Base-by-base conservation (phyloP, 2,113 vertebrate species). In the Tretioscincus oriximinensis region DNA sequence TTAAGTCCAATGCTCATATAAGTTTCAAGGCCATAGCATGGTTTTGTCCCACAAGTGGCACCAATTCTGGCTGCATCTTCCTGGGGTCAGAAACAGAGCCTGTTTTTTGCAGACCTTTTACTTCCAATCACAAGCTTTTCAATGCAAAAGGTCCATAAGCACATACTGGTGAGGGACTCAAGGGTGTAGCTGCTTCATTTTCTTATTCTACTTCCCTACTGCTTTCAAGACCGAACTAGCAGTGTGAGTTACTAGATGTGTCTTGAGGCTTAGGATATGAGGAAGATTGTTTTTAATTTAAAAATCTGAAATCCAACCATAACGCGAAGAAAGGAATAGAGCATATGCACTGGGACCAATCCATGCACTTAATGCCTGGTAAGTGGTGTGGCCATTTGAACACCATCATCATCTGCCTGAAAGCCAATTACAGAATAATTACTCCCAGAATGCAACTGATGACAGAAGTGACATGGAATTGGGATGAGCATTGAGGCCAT, bases 321-420 rank as follows among this genome's bases (percentile, higher is more conserved):
- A 78, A 76, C 81, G 76, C 63, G 16, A 64, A 77, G 84, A 68
- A 29, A 60, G 49, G 63, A 76, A 1, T 21, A 7, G 78, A 68
- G 71, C 77, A 51, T 91, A 89, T 80, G 88, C 63, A 70, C 82
- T 81, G 63, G n/a, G 58, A 82, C 31, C 0, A 0, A 1, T 14
- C 81, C 61, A 28, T 83, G 75, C 81, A n/a, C 81, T 83, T 83
- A 83, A 83, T 77, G 75, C 61, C 72, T 83, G 75, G 22, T 77
- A 82, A 82, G 73, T 82, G 75, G 75, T 10, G 26, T 66, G 72
- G 81, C 75, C 75, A 73, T 83, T 77, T 77, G 75, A 77, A 83
- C 81, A 77, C 75, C 74, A 77, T 83, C 75, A 83, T 83, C 75
- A 83, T 83, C 81, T 77, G 75, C 75, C 81, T 83, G 75, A 83